Base-by-base conservation (phyloP, 2,888 invertebrate genomes). In the Pasiphila rectangulata region DNA sequence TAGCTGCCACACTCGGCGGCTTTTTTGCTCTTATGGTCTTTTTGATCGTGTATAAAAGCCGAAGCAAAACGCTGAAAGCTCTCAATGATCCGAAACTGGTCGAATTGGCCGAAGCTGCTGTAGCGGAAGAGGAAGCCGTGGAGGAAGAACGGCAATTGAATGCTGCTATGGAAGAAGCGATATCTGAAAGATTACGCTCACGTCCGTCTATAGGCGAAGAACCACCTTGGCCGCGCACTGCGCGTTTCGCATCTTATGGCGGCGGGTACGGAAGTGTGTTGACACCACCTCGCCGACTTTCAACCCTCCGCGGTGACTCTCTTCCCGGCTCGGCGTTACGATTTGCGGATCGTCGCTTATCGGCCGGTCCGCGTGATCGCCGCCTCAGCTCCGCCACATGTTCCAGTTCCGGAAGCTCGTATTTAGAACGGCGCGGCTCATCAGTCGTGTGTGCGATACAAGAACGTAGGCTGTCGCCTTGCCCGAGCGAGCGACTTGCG, bases 1-100 rank as follows among this genome's bases (percentile, higher is more conserved):
- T 97, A 82, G 97, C 97, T 63, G 95, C 95, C 63, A 97, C 97
- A 2, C 90, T 97, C 40, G 96, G 96, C 67, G 96, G 96, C 65
- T 96, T 97, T 84, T 97, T 97, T 85, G 94, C 95, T 56, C 90
- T 97, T 68, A 96, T 97, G 94, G 96, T 96, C 35, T 93, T 97
- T 76, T 91, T 97, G 72, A 94, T 97, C 64, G 92, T 97, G 56
- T 97, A 96, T 90, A 97, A 97, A 84, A 96, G 95, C 81, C 94
- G 94, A 63, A 93, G 93, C 72, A 93, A 93, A 90, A 92, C 94
- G 51, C 91, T 93, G 51, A 93, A 93, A 70, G 93, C 93, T 38
- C 76, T 94, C 52, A 93, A 93, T 75, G 95, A 96, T 80, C 95
- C 95, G 21, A 93, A 94, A 74, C 87, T 95, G 75, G 95, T 94